Conservation (phyloP, 2,797 vertebrate genomes). For the Parauchenoglanis punctatus region DNA sequence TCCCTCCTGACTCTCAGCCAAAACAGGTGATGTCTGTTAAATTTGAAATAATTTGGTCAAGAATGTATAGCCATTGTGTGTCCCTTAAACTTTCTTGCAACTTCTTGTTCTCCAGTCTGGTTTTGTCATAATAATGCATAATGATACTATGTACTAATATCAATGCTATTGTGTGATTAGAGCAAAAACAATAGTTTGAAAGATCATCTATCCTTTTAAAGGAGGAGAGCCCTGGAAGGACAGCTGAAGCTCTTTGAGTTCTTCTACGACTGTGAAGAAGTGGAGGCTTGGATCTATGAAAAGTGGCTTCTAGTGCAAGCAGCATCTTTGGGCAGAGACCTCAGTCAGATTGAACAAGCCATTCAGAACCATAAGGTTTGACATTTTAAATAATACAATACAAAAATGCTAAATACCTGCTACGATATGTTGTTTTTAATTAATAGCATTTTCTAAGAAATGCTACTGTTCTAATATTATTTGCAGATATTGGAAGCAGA, state of each 20-base stretch:
- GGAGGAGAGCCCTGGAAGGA: conserved; percentile 79
- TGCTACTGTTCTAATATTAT: conserved; percentile 18
- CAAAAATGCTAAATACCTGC: background rate
- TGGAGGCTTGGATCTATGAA: conserved; percentile 83
- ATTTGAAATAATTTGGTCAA: background rate
- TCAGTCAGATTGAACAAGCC: conserved; percentile 77
- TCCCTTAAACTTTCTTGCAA: background rate
- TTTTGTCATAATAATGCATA: background rate
- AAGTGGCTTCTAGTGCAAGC: conserved; percentile 73
- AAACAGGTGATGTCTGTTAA: conserved; percentile 73
- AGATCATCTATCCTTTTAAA: conserved; percentile 54
- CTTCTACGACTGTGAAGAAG: conserved; percentile 82
- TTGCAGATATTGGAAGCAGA: conserved; percentile 80
- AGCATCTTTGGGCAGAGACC: conserved; percentile 72
- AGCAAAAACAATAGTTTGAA: background rate
- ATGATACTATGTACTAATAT: background rate
- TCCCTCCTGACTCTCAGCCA: conserved; percentile 78
- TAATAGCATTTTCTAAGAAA: background rate
- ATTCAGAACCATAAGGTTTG: conserved; percentile 86
- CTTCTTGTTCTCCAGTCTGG: background rate
- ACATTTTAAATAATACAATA: background rate
- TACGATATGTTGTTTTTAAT: background rate
- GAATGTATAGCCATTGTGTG: background rate
- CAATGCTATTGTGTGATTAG: background rate
- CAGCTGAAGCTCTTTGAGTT: conserved; percentile 81